Evolutionary conservation across 2,113 vertebrate species (phyloP), one percentile per base, ranked within the genome.

Genomic region (Gambusia affinis): DNA sequence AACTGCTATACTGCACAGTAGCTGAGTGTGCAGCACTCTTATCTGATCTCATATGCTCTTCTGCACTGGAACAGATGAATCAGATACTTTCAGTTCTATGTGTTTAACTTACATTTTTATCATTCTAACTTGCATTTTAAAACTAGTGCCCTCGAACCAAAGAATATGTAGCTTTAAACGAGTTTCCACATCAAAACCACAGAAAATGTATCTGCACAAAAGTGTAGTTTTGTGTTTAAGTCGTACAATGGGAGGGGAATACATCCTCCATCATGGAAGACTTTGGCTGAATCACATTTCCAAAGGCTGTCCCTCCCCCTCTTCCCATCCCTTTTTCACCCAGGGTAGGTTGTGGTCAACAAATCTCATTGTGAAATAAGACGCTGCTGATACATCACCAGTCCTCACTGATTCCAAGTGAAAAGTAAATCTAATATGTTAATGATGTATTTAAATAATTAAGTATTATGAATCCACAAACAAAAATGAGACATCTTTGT

Each of bases 81-180:
- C 82, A 75, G 80, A 82, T 37, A 15, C 39, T 42, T 42, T 42
- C 39, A 42, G 69, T 37, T 69, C 71, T 37, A 10, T 24, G 67
- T 85, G 64, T 80, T 82, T 66, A 72, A 12, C 75, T 78, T 80
- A 19, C 57, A 73, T 72, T 57, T 60, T 73, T 8, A 57, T 57
- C 51, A 75, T 71, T 87, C 69, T 76, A 22, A 79, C 60, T 4
- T 75, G 51, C 57, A 68, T 85, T 64, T 87, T 44, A 27, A 79
- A 75, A 54, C 42, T 47, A 73, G 65, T 70, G 80, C 80, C 64
- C 66, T 61, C 28, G 77, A 87, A 87, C 87, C 88, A 92, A 91
- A 90, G 88, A 89, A 85, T 54, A 33, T 75, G 67, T 79, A 82
- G 85, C 79, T 89, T 82, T 51, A 76, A 66, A 61, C 30, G 60